phyloP scores from a whole-genome alignment of 2,888 invertebrate species.

The Trichogramma evanescens region DNA sequence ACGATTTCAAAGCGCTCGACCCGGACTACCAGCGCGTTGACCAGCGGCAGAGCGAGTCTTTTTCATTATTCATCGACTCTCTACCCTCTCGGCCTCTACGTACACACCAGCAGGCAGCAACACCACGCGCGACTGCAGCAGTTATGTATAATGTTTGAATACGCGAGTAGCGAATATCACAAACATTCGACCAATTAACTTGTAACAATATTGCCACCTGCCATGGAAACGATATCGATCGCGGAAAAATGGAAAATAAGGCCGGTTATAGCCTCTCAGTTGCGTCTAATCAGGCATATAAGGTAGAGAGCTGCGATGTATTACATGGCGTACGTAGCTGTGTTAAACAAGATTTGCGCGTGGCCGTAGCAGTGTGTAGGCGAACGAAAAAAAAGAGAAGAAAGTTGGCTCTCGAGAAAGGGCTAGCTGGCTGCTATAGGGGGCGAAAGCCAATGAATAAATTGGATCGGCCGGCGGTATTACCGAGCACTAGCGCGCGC shows the following conservation, averaged over 20 bases:
- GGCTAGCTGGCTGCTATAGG: not conserved
- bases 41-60: slow-evolving; percentile 1
- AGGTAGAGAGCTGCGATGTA: no score
- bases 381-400: slow-evolving; percentile 2
- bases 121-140: slow-evolving; percentile 2
- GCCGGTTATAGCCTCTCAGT: no score
- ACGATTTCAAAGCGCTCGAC: no score
- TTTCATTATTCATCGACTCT: slow-evolving; percentile 14
- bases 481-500: no score
- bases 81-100: no score
- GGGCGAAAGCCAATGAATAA: slow-evolving; percentile 46
- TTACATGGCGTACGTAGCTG: no score
- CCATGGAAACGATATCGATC: not conserved
- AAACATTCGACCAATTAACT: slow-evolving; percentile 14
- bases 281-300: no score
- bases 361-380: not conserved
- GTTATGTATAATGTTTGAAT: slow-evolving; percentile 20
- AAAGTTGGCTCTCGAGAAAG: not conserved
- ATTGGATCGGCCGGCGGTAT: slow-evolving; percentile 41
- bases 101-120: no score
- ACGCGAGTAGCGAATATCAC: slow-evolving; percentile 2
- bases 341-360: no score
- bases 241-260: no score
- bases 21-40: not conserved
- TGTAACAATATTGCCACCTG: slow-evolving; percentile 9